phyloP scores from a whole-genome alignment of 1,140 invertebrate species.

The Campoletis sonorensis region DNA sequence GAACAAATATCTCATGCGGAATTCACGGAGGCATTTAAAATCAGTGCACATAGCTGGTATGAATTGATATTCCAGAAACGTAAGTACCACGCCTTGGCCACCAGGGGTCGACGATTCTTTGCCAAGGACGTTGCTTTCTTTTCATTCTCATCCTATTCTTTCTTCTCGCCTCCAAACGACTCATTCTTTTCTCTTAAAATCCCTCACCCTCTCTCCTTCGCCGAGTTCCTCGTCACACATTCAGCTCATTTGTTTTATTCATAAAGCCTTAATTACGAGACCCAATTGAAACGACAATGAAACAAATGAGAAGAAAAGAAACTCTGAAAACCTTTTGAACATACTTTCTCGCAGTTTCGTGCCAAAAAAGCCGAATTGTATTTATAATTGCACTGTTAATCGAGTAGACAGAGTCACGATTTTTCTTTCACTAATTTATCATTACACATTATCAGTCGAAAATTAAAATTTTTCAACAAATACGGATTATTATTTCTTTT shows the following conservation, averaged over 20 bases:
- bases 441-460: too few relatives aligned
- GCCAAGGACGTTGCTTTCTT: conserved; percentile 33
- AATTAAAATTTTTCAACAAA: too few relatives aligned
- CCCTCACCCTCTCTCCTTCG: not conserved
- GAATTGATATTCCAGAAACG: conserved; percentile 36
- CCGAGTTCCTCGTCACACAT: not conserved
- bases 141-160: conserved; percentile 2
- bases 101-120: conserved; percentile 37
- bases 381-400: not conserved
- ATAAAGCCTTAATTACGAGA: conserved; percentile 18
- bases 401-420: not conserved
- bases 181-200: not conserved
- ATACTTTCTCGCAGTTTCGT: not conserved
- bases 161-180: not conserved
- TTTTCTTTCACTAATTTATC: too few relatives aligned
- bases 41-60: not conserved
- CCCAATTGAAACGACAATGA: conserved; percentile 13
- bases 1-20: not conserved
- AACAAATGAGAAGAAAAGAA: not conserved
- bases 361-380: not conserved
- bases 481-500: too few relatives aligned
- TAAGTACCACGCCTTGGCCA: conserved; percentile 26
- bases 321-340: not conserved
- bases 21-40: not conserved
- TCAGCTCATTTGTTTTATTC: conserved; percentile 39